Evolutionary conservation across 2,888 invertebrate species (phyloP), one percentile per base, ranked within the genome.

Genomic region (Dasysyrphus albostriatus): DNA sequence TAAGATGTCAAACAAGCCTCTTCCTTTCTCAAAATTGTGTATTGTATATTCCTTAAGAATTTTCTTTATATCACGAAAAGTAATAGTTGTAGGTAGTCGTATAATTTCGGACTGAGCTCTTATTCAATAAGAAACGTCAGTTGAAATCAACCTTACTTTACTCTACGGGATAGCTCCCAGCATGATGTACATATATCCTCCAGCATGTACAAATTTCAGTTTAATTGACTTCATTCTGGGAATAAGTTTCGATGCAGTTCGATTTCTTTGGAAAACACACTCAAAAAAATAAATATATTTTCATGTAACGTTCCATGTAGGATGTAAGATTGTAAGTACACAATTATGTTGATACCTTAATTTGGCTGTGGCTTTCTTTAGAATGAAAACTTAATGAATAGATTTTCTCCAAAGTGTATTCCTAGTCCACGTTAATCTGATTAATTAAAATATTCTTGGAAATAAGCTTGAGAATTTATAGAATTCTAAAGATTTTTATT

Each of bases 181-280:
- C 72, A 42, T 16, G 37, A 69, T 56, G n/a, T 56, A 2, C 24
- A 2, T 24, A 24, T 24, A 78, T 69, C 54, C 59, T 9, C 51
- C 24, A 24, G 51, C 24, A 51, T 51, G 12, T 12, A 74, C 74
- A 83, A 83, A 79, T 79, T 83, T 69, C 61, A 79, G 69, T 74
- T 74, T 83, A 83, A 83, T 79, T 83, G 74, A 79, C 79, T 74
- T 74, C 58, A 70, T 63, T 79, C 47, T 63, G 69, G 54, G 42
- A 24, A 42, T 39, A 44, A 16, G 29, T 34, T 16, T 16, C 61
- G 58, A 39, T 56, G 61, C 44, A 63, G 16, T 49, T 51, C 0
- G 34, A 51, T 24, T 47, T 32, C 16, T 29, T 59, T 2, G 5
- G 16, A n/a, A 58, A 34, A 58, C 16, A 34, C 29, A 56, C 54